A percentile compares a stretch with the other conserved stretches of the same genome.
These are phyloP conservation scores for Pampusana beccarii DNA, from an alignment of 2,113 vertebrate genomes.

Conservation along the genomic window DNA sequence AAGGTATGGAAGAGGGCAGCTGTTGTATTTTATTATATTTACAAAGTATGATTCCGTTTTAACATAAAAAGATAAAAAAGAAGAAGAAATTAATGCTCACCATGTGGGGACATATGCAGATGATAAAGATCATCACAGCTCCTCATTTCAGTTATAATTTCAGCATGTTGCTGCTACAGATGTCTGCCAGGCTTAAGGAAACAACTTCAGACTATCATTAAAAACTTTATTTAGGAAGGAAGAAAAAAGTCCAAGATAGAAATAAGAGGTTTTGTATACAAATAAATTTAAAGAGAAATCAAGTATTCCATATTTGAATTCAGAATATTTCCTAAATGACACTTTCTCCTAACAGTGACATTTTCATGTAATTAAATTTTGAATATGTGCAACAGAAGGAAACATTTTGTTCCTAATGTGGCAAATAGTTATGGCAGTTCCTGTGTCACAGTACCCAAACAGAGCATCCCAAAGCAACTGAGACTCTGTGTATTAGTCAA, in stretches of 20 bases:
- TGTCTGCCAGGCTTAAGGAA: slow-evolving; percentile 12
- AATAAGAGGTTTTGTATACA: not conserved
- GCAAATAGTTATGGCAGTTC: not conserved
- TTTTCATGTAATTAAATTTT: not conserved
- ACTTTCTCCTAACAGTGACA: not conserved
- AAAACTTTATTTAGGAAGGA: not conserved
- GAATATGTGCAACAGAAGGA: not conserved
- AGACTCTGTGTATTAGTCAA: not conserved
- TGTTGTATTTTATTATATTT: slow-evolving; percentile 50
- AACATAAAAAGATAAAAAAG: slow-evolving; percentile 5
- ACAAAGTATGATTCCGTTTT: slow-evolving; percentile 24
- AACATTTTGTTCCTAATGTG: not conserved
- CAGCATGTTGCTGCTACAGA: slow-evolving; percentile 11
- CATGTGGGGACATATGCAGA: slow-evolving; percentile 22
- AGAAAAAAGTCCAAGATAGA: not conserved
- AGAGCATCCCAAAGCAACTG: not conserved
- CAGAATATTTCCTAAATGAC: not conserved
- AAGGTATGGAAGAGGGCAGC: slow-evolving; percentile 26
- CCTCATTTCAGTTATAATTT: slow-evolving; percentile 33
- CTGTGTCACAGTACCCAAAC: not conserved
- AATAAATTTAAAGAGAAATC: not conserved
- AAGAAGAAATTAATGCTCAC: slow-evolving; percentile 35
- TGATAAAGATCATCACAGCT: slow-evolving; percentile 34
- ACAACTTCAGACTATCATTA: not conserved
- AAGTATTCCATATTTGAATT: not conserved